Evolutionary conservation across 2,113 vertebrate genomes (phyloP), one percentile per base, ranked within the genome.

Genomic region (Anolis sagrei): DNA sequence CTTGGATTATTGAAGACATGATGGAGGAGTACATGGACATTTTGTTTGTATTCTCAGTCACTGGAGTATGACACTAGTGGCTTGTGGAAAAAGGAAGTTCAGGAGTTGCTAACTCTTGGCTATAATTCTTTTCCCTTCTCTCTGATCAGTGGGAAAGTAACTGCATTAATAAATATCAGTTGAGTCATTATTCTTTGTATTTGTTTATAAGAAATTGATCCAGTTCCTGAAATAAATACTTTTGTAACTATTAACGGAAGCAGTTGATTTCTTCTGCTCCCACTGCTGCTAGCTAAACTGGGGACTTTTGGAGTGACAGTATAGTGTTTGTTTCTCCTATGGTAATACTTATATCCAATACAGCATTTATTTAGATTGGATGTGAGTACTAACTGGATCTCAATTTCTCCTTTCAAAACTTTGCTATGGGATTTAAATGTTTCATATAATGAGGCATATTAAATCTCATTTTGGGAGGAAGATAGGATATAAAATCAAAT

Each of bases 161-260:
- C 23, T 70, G 69, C 25, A 78, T 54, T 18, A 70, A 5, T 1
- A 21, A 6, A 34, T 69, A 14, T 69, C 23, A 64, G 34, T 16
- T 39, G 9, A 54, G 44, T 18, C 23, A 29, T 85, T 54, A 16
- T 66, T 83, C 13, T 77, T 39, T 54, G 68, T 69, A 54, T 72
- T 23, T 27, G 13, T 29, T 80, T 68, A 73, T 16, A 72, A 72
- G 7, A 16, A 49, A 82, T 72, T 54, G 49, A n/a, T 74, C 61
- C 34, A 58, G 19, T 62, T 13, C 34, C 44, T 68, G 48, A 77
- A 77, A 69, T 77, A 25, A 51, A 14, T 84, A 19, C 21, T n/a
- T 78, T 58, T 78, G 39, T 29, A 66, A 77, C 68, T 51, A 76
- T 84, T 84, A 84, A 68, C 18, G 36, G 82, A 48, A 54, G 27